A percentile compares a stretch with the other conserved stretches of the same genome.
Conservation (phyloP, 2,797 vertebrate species). For the Lepus oiostolus region DNA sequence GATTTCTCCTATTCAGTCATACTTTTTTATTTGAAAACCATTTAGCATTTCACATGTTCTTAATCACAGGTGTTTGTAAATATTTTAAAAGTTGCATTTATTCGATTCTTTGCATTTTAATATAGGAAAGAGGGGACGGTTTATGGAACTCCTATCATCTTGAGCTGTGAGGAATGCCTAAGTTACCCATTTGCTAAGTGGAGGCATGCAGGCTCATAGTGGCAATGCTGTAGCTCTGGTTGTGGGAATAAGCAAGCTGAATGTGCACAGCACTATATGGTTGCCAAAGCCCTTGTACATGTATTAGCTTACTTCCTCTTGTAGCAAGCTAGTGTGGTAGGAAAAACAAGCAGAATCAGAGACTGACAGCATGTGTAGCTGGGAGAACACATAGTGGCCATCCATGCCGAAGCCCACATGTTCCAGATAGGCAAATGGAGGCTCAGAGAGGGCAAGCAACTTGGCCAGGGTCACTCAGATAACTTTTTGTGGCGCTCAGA, state of each 20-base stretch:
- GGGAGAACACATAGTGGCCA: background rate
- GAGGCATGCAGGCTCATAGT: background rate
- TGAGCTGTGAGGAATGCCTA: background rate
- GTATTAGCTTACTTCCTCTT: background rate
- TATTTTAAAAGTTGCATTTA: slow-evolving; percentile 78
- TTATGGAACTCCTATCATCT: background rate
- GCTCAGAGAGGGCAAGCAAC: background rate
- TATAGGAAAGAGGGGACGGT: background rate
- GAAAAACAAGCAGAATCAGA: background rate
- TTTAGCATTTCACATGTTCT: slow-evolving; percentile 78
- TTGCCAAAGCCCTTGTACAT: background rate
- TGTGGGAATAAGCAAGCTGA: accelerated
- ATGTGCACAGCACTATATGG: background rate
- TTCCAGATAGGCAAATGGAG: background rate
- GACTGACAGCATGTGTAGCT: background rate
- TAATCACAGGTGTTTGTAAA: slow-evolving; percentile 83
- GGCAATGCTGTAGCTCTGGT: background rate
- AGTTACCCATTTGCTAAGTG: background rate
- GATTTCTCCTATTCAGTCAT: slow-evolving; percentile 81
- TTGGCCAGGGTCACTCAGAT: background rate
- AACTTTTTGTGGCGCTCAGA: background rate
- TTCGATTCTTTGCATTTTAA: slow-evolving; percentile 69
- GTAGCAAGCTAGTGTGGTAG: background rate
- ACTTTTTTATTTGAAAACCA: slow-evolving; percentile 76
- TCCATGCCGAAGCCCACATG: background rate